These are phyloP conservation scores for Rhinatrema bivittatum DNA, from an alignment of 2,797 vertebrate species.

Conservation along the genomic window DNA sequence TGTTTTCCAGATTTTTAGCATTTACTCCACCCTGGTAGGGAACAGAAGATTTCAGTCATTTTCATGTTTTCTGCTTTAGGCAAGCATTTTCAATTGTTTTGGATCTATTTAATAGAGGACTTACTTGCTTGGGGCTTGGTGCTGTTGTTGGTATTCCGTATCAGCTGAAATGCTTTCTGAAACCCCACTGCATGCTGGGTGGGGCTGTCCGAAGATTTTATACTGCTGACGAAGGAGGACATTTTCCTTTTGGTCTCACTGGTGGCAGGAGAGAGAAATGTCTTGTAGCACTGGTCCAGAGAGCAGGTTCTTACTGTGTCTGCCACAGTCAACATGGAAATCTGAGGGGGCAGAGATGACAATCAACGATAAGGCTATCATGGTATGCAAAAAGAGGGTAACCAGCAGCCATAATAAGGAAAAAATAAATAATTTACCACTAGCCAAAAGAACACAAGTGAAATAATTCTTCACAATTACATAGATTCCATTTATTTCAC, in stretches of 20 bases:
- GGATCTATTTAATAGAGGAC: constrained; percentile 29
- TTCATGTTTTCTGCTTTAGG: too few species aligned
- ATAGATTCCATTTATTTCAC: too few species aligned
- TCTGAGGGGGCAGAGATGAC: constrained; percentile 48
- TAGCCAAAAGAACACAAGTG: too few species aligned
- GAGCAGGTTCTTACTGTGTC: constrained; percentile 84
- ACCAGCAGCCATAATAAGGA: background rate
- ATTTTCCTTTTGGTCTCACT: constrained; percentile 96
- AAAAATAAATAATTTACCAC: too few species aligned
- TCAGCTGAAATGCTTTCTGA: constrained; percentile 91
- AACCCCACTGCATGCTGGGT: constrained; percentile 89
- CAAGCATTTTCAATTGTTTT: too few species aligned
- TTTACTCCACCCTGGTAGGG: too few species aligned
- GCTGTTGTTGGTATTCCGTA: constrained; percentile 81
- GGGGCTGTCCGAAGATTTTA: constrained; percentile 80
- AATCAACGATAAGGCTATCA: too few species aligned
- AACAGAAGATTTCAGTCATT: too few species aligned
- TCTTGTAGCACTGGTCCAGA: constrained; percentile 93
- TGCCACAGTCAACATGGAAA: constrained; percentile 84
- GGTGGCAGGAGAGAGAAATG: constrained; percentile 90
- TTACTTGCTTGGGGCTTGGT: constrained; percentile 77
- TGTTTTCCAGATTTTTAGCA: too few species aligned
- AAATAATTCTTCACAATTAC: too few species aligned
- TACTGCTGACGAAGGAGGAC: constrained; percentile 81
- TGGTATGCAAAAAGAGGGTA: background rate